Evolutionary conservation across 2,888 invertebrate genomes (phyloP).

Genomic region (Ochropacha duplaris): DNA sequence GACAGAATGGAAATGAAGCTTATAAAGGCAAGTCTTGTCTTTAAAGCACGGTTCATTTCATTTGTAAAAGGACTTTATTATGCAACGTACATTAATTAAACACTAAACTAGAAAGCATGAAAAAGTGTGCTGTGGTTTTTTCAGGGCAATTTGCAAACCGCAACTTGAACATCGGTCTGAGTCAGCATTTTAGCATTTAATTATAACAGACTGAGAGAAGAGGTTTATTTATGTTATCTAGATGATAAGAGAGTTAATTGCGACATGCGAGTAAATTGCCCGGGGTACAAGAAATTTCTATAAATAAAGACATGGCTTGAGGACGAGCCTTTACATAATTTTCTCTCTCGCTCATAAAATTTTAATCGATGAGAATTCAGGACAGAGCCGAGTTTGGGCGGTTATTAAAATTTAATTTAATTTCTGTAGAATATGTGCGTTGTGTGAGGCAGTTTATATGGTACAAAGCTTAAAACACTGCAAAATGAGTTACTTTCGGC

Average conservation of each 20-base stretch:
- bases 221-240: background rate
- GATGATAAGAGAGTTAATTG: background rate
- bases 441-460: background rate
- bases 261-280: too few species aligned
- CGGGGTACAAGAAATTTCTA: background rate
- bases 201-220: background rate
- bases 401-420: conserved; percentile 34
- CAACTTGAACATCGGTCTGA: background rate
- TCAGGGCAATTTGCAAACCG: background rate
- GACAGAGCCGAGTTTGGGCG: conserved; percentile 13
- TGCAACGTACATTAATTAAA: background rate
- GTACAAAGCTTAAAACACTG: background rate
- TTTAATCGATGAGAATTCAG: conserved; percentile 31
- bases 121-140: background rate
- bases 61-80: background rate
- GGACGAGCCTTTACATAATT: conserved; percentile 4
- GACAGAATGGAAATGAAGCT: background rate
- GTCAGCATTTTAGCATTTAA: background rate
- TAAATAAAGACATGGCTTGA: background rate
- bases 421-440: conserved; percentile 14
- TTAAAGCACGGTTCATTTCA: background rate
- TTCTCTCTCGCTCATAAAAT: conserved; percentile 16
- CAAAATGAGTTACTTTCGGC: background rate
- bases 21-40: background rate
- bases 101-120: background rate